Base-by-base conservation (phyloP, 2,797 vertebrate species). In the Basileuterus tristriatus region DNA sequence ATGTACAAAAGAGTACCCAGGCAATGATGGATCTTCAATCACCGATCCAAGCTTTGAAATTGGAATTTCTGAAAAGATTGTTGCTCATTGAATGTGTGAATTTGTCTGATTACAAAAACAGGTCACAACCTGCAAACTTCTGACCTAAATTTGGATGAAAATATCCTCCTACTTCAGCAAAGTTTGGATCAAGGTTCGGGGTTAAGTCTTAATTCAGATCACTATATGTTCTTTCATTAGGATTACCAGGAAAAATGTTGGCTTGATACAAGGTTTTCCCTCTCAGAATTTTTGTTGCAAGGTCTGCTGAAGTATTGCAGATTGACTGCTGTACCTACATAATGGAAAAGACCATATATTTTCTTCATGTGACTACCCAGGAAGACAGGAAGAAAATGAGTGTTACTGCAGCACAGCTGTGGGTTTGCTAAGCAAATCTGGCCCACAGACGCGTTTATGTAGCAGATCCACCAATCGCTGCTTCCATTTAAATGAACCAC, bases 401-500 rank as follows among this genome's bases (percentile, higher is more conserved):
- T 47, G 67, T 94, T 77, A 46, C 86, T 85, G 81, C 53, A 80
- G 37, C 69, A 41, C 90, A 91, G 72, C 84, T 94, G 76, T 65
- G 62, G 14, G 23, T 74, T 93, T 96, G 79, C 79, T 86, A 22
- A 78, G 87, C n/a, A 93, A 88, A 86, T 89, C 79, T 93, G 94
- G 58, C 58, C 65, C 2, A 1, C 92, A 96, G 87, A 90, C 32
- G 34, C 23, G 36, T 83, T 93, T 89, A 72, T 78, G 26, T 39
- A 81, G 87, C 81, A 87, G 46, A 87, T 85, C 21, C 58, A 47
- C 50, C n/a, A 62, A 0, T 86, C 0, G 0, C 50, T 65, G 65
- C 55, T 92, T 85, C 90, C 82, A 86, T 89, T 94, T 76, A 86
- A 92, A 94, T 81, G 76, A 94, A 93, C 72, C 79, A 81, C 89